These are phyloP conservation scores for Pachyseris speciosa DNA, from an alignment of 64 coral and sea anemone genomes.

Conservation along the genomic window DNA sequence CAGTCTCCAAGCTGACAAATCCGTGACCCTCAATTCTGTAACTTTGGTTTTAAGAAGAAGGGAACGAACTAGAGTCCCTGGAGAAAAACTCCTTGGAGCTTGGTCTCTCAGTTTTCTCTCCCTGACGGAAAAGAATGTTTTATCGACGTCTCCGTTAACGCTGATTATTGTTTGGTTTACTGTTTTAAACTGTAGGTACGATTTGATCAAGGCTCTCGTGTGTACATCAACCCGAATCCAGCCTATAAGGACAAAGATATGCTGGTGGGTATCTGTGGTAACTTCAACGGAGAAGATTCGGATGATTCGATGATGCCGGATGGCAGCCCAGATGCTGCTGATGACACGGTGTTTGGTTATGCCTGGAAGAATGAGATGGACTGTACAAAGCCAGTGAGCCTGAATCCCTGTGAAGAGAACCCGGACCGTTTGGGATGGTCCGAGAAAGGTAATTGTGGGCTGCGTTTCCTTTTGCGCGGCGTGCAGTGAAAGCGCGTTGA, in stretches of 20 bases:
- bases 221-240: conserved; percentile 83
- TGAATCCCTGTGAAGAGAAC: conserved; percentile 72
- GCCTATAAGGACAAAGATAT: conserved; percentile 8
- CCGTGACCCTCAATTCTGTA: no score
- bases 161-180: not conserved
- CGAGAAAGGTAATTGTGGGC: conserved; percentile 70
- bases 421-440: conserved; percentile 81
- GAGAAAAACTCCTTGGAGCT: no score
- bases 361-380: conserved; percentile 75
- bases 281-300: conserved; percentile 81
- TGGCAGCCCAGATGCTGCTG: conserved; percentile 49
- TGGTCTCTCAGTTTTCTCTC: no score
- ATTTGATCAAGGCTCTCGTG: conserved; percentile 87
- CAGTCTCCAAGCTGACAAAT: no score
- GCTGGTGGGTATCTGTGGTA: conserved; percentile 89
- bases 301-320: conserved; percentile 65
- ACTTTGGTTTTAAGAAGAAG: no score
- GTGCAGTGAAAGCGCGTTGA: no score
- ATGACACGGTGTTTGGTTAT: conserved; percentile 82
- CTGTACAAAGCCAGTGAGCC: conserved; percentile 49
- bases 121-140: no score
- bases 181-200: conserved; percentile 48
- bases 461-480: not conserved
- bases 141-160: no score
- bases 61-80: no score